Percentiles rank a stretch among this genome's conserved stretches.
These are phyloP conservation scores for Temnothorax longispinosus DNA, from an alignment of 1,140 invertebrate genomes.

Conservation along the genomic window DNA sequence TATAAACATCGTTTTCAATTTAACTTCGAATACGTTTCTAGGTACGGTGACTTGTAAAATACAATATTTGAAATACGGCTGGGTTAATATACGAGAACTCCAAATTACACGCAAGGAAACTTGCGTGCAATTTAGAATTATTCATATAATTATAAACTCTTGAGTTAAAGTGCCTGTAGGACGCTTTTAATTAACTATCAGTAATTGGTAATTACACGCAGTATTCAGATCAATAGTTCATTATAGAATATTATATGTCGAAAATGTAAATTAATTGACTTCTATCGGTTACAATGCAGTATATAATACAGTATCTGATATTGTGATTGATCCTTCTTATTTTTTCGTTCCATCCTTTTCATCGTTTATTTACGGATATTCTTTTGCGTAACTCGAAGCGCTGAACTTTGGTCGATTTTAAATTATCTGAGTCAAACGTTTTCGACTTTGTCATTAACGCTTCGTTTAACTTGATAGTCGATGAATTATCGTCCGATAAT, in stretches of 20 bases:
- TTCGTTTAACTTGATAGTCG: not conserved
- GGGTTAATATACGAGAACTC: not conserved
- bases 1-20: conserved; percentile 23
- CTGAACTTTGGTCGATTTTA: not conserved
- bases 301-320: not conserved
- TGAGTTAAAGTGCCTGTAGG: not conserved
- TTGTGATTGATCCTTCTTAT: not conserved
- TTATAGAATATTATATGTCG: conserved; percentile 32
- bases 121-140: not conserved
- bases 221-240: conserved; percentile 19
- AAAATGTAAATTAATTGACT: conserved; percentile 25
- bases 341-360: not conserved
- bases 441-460: not conserved
- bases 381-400: not conserved
- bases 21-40: conserved; percentile 1
- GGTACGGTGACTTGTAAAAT: not conserved
- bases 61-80: not conserved
- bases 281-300: not conserved
- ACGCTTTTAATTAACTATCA: not conserved
- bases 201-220: not conserved
- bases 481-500: not conserved
- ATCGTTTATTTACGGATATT: not conserved
- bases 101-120: not conserved
- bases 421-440: conserved; percentile 12
- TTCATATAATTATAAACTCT: not conserved